Evolutionary conservation across 2,113 vertebrate species (phyloP).

Genomic region (Phainopepla nitens): DNA sequence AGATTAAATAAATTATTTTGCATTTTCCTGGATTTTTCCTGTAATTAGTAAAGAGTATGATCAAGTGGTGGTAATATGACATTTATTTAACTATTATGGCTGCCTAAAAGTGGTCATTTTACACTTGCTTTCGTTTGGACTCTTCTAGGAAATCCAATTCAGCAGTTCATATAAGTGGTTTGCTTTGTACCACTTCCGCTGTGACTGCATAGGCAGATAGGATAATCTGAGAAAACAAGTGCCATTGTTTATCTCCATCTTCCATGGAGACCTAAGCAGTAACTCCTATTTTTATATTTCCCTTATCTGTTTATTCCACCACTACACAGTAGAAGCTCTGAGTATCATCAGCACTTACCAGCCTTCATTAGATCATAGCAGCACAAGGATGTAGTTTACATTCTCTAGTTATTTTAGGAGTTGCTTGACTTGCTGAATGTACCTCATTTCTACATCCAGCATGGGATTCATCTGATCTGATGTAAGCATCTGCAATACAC

Average conservation of each 20-base stretch:
- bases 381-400: neutral
- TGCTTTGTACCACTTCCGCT: neutral
- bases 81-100: neutral
- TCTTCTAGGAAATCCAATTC: neutral
- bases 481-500: neutral
- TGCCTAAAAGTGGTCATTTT: neutral
- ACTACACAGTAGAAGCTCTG: neutral
- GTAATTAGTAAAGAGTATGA: neutral
- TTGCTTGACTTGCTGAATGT: neutral
- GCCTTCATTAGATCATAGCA: neutral
- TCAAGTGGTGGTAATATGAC: neutral
- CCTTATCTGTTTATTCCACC: neutral
- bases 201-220: neutral
- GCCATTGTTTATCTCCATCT: neutral
- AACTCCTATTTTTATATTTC: neutral
- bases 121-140: neutral
- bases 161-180: neutral
- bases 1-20: neutral
- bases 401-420: constrained; percentile 21
- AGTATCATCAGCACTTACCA: neutral
- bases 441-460: neutral
- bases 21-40: neutral
- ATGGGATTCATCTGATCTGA: neutral
- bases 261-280: neutral
- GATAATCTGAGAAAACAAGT: neutral